These are phyloP conservation scores for Teleiodes luculella DNA, from an alignment of 2,888 invertebrate species.

Conservation along the genomic window DNA sequence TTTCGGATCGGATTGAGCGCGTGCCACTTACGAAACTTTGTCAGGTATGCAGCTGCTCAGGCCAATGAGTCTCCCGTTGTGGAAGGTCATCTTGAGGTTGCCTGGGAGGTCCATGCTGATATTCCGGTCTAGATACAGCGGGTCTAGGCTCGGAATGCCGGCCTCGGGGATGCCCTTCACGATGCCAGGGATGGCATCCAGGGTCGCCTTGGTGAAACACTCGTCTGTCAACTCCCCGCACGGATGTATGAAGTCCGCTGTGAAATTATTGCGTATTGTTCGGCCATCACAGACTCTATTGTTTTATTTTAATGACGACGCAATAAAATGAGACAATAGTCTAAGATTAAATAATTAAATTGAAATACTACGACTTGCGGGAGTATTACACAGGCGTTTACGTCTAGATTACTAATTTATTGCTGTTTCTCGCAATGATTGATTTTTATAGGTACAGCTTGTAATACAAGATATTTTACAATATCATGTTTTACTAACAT, in stretches of 20 bases:
- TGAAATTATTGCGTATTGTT: not conserved
- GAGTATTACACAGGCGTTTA: too few species aligned
- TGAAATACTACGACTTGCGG: too few species aligned
- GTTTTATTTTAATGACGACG: not conserved
- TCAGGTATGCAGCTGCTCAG: slow-evolving; percentile 61
- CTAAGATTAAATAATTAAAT: too few species aligned
- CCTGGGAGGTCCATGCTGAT: slow-evolving; percentile 67
- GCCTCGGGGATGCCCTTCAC: slow-evolving; percentile 68
- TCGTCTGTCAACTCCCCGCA: slow-evolving; percentile 62
- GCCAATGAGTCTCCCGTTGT: slow-evolving; percentile 61
- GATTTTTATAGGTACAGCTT: too few species aligned
- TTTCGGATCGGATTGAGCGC: not conserved
- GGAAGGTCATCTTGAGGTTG: slow-evolving; percentile 69
- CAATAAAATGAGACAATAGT: too few species aligned
- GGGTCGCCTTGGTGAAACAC: slow-evolving; percentile 67
- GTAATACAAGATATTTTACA: too few species aligned
- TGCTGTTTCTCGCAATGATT: too few species aligned
- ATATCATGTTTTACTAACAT: too few species aligned
- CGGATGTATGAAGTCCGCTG: slow-evolving; percentile 71
- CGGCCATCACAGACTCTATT: not conserved
- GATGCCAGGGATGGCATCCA: slow-evolving; percentile 66
- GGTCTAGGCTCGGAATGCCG: slow-evolving; percentile 60
- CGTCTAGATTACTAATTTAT: too few species aligned
- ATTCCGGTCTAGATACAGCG: slow-evolving; percentile 57
- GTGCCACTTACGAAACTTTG: slow-evolving; percentile 66